A percentile compares a stretch with the other conserved stretches of the same genome.
phyloP scores from a whole-genome alignment of 2,888 invertebrate species.

The Siphlonurus alternatus region DNA sequence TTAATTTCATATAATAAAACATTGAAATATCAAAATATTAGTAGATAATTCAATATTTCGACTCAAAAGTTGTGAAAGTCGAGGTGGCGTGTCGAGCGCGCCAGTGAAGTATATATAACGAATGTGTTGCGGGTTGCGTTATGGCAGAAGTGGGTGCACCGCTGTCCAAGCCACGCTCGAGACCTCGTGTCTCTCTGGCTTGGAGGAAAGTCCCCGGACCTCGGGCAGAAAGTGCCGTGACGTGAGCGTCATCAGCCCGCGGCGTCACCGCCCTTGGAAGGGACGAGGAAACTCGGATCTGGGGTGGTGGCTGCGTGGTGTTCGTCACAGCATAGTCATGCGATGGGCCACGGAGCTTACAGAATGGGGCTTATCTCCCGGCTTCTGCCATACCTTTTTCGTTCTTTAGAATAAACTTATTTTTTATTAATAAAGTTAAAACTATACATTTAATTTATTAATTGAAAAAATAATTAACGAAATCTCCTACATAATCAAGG shows the following conservation, averaged over 20 bases:
- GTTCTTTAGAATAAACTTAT: neutral
- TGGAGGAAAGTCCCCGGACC: slow-evolving; percentile 4
- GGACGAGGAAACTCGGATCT: neutral
- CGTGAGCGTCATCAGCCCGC: neutral
- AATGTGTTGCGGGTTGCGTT: neutral
- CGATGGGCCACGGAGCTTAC: neutral
- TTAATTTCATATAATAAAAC: too few relatives aligned
- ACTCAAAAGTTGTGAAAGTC: too few relatives aligned
- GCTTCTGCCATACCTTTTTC: neutral
- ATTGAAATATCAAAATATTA: too few relatives aligned
- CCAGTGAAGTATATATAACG: neutral
- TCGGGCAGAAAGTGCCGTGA: neutral
- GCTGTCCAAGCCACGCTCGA: neutral
- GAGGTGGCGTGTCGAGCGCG: too few relatives aligned
- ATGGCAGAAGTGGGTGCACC: neutral
- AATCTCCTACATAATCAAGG: too few relatives aligned
- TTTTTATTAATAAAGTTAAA: too few relatives aligned
- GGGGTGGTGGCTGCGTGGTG: neutral
- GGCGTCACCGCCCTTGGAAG: neutral
- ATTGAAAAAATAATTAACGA: too few relatives aligned
- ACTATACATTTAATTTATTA: too few relatives aligned
- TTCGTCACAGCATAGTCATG: neutral
- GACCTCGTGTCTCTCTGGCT: neutral
- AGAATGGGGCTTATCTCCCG: neutral
- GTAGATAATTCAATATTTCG: too few relatives aligned